Base-by-base conservation (phyloP, 1,140 invertebrate genomes). In the Protaetia brevitarsis region DNA sequence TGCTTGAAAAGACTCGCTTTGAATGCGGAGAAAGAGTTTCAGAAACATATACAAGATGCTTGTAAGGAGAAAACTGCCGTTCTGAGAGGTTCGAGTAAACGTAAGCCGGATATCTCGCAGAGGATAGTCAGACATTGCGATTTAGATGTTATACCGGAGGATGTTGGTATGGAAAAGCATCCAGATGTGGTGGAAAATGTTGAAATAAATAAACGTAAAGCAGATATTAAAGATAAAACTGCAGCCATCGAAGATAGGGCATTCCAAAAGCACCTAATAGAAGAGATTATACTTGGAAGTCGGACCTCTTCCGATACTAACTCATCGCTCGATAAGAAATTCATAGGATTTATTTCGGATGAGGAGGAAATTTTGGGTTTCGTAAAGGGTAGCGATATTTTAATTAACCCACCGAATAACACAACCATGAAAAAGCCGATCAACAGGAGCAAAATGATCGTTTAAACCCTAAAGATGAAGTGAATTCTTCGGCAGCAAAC, bases 1-100 rank as follows among this genome's bases (percentile, higher is more conserved):
- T 83, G 80, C 62, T 64, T 63, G 1, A 75, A 78, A 64, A 72
- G 78, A 28, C 74, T 78, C 34, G 77, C 76, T 28, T 70, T 75
- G 0, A 76, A 69, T 63, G 71, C 29, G 21, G 71, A 73, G 8
- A 73, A 72, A 51, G 65, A 66, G 31, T 56, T 30, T 36, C 41
- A 29, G 10, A 58, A 45, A 13, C 65, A 45, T 63, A 7, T 27
- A 13, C 2, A 19, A 19, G 70, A 72, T 56, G 72, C 16, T 68
- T 65, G 36, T 10, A 66, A 66, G 68, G 64, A 68, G 72, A 70
- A 59, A 16, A 28, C 5, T 60, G 11, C 29, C 11, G n/a, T 60
- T 6, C 10, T 69, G 23, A 72, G 70, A 71, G 72, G 72, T 27
- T 66, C 72, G 10, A 65, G 57, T 8, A 71, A 71, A 59, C 65